Conservation (phyloP, 2,113 vertebrate species). For the Sisor rabdophorus region DNA sequence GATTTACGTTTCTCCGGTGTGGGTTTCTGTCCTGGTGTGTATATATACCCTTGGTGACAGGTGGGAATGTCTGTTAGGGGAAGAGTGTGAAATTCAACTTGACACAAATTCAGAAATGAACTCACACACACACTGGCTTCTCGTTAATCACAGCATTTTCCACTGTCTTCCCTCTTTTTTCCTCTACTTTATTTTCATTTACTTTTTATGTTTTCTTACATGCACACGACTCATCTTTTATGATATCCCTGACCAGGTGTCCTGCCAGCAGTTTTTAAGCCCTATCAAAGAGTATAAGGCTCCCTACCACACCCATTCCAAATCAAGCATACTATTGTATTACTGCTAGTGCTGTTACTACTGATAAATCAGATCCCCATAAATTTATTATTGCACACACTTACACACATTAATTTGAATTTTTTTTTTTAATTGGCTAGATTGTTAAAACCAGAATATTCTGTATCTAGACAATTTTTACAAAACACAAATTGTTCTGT, state of each 20-base stretch:
- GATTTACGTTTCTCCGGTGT: slow-evolving; percentile 13
- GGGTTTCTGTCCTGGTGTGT: slow-evolving; percentile 37
- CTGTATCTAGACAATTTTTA: background rate
- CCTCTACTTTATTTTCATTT: background rate
- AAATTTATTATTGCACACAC: too few species aligned
- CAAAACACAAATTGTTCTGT: too few species aligned
- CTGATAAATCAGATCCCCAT: too few species aligned
- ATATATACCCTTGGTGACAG: slow-evolving; percentile 76
- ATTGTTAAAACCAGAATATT: background rate
- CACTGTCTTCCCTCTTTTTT: background rate
- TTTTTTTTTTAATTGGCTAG: slow-evolving; percentile 1
- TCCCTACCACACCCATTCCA: too few species aligned
- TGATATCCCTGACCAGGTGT: background rate
- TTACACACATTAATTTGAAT: background rate
- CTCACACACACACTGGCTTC: slow-evolving; percentile 30
- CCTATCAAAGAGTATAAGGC: too few species aligned
- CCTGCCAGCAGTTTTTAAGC: too few species aligned
- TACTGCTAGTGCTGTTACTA: too few species aligned
- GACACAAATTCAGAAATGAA: slow-evolving; percentile 16
- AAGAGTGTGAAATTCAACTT: slow-evolving; percentile 70
- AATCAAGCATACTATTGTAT: too few species aligned
- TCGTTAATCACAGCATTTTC: slow-evolving; percentile 28
- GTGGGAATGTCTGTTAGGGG: slow-evolving; percentile 72
- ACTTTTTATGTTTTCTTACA: background rate
- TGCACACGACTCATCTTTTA: slow-evolving; percentile 5